A percentile compares a stretch with the other conserved stretches of the same genome.
These are phyloP conservation scores for Thelaira solivaga DNA, from an alignment of 2,888 invertebrate genomes.

Conservation along the genomic window DNA sequence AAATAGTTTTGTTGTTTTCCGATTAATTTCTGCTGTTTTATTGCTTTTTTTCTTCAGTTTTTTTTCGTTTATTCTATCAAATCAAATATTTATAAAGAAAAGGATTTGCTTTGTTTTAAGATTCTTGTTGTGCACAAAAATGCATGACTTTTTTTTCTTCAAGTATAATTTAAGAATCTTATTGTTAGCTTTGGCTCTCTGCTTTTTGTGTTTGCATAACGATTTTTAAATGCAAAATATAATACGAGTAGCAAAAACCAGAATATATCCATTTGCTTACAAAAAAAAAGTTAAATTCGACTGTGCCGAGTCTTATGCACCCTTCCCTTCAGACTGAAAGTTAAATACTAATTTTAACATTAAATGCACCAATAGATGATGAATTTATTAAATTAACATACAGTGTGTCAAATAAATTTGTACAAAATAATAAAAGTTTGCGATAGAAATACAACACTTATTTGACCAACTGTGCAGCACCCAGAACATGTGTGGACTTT, in stretches of 20 bases:
- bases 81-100: slow-evolving; percentile 57
- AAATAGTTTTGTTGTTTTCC: slow-evolving; percentile 43
- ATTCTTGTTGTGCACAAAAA: slow-evolving; percentile 52
- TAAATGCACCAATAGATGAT: too few species aligned
- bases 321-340: too few species aligned
- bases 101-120: slow-evolving; percentile 63
- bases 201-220: slow-evolving; percentile 24
- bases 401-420: too few species aligned
- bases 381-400: too few species aligned
- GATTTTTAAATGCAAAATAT: slow-evolving; percentile 7
- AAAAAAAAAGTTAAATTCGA: slow-evolving; percentile 29
- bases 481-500: too few species aligned
- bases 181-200: slow-evolving; percentile 34
- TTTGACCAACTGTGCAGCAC: too few species aligned
- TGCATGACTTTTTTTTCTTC: slow-evolving; percentile 52
- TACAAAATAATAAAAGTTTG: too few species aligned
- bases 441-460: too few species aligned
- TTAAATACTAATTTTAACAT: too few species aligned
- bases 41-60: slow-evolving; percentile 24
- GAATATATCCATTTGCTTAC: neutral
- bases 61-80: slow-evolving; percentile 37
- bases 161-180: slow-evolving; percentile 30
- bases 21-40: slow-evolving; percentile 22
- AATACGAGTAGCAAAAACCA: neutral
- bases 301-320: too few species aligned